These are phyloP conservation scores for Taxidea taxus DNA, from an alignment of 2,113 vertebrate species.

Conservation along the genomic window DNA sequence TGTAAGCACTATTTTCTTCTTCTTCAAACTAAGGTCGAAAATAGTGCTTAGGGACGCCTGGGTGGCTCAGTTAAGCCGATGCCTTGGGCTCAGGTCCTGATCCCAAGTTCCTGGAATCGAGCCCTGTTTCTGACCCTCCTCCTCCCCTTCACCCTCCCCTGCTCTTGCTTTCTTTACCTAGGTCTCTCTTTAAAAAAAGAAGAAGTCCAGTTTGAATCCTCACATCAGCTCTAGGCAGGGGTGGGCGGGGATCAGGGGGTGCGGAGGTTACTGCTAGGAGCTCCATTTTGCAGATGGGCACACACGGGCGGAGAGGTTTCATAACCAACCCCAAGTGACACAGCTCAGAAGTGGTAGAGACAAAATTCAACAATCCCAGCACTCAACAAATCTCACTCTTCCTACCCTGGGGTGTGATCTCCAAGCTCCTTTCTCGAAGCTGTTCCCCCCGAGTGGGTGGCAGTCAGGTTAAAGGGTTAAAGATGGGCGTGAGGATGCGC, in stretches of 20 bases:
- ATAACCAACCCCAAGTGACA: neutral
- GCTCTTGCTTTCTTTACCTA: too few relatives aligned
- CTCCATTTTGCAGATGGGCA: neutral
- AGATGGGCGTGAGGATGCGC: fast-evolving
- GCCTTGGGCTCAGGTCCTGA: neutral
- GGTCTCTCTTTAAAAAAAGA: too few relatives aligned
- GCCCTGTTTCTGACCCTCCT: too few relatives aligned
- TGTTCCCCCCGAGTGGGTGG: neutral
- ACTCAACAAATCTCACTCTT: neutral
- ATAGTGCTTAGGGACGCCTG: too few relatives aligned
- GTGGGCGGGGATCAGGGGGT: neutral
- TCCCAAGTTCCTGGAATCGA: too few relatives aligned
- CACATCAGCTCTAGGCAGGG: neutral
- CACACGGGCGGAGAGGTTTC: neutral
- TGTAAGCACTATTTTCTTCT: too few relatives aligned
- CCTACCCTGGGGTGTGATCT: neutral
- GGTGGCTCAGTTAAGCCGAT: too few relatives aligned
- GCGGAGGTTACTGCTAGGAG: neutral
- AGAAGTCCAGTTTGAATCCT: neutral
- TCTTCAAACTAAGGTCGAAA: too few relatives aligned
- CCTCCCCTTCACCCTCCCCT: too few relatives aligned
- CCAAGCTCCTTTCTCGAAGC: neutral
- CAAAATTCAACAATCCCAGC: neutral
- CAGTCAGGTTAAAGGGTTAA: neutral
- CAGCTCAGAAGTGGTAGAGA: neutral